These are phyloP conservation scores for Battus philenor DNA, from an alignment of 1,140 invertebrate genomes.

Conservation along the genomic window DNA sequence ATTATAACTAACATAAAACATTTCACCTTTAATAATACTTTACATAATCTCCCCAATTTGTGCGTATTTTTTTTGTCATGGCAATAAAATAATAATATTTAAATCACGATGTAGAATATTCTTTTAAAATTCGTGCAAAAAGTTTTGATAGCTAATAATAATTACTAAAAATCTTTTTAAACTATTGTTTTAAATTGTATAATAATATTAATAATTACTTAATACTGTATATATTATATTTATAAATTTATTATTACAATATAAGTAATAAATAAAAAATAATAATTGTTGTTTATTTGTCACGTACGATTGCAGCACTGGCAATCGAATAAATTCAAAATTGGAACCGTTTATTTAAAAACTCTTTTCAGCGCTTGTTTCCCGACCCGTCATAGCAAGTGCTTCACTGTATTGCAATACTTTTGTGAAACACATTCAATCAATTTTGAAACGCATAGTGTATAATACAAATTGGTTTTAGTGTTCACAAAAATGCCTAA, in stretches of 20 bases:
- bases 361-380: slow-evolving; percentile 15
- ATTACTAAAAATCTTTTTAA: too few relatives aligned
- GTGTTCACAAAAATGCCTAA: slow-evolving; percentile 42
- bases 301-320: not conserved
- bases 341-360: slow-evolving; percentile 5
- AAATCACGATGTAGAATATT: too few relatives aligned
- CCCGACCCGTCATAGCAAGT: slow-evolving; percentile 16
- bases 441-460: not conserved
- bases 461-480: slow-evolving; percentile 2
- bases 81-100: too few relatives aligned
- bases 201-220: not conserved
- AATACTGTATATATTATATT: too few relatives aligned
- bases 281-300: not conserved
- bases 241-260: not conserved
- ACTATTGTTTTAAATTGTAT: not conserved
- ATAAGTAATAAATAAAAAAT: not conserved
- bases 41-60: too few relatives aligned
- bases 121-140: too few relatives aligned
- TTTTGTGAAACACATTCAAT: slow-evolving; percentile 2
- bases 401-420: slow-evolving; percentile 9
- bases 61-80: too few relatives aligned
- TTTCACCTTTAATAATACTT: too few relatives aligned
- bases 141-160: too few relatives aligned
- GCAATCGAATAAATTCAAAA: slow-evolving; percentile 2
- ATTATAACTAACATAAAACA: too few relatives aligned